phyloP scores from a whole-genome alignment of 2,888 invertebrate species.

The Luperina nickerlii region DNA sequence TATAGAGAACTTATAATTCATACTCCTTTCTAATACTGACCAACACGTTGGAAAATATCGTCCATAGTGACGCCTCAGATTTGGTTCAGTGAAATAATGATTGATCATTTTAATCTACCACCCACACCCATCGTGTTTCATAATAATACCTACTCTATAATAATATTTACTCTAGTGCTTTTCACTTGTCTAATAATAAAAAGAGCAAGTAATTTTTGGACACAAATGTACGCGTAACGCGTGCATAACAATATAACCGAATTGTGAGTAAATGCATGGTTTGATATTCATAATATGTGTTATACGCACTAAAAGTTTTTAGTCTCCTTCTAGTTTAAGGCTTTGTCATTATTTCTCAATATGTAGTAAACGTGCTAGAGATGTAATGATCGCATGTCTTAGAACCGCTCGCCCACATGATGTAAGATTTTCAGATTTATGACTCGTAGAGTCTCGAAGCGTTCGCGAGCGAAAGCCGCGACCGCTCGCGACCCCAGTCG shows the following conservation, averaged over 20 bases:
- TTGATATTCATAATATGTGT: slow-evolving; percentile 44
- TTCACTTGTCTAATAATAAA: neutral
- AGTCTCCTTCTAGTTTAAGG: slow-evolving; percentile 42
- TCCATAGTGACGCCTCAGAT: neutral
- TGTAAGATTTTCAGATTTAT: slow-evolving; percentile 86
- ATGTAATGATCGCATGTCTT: slow-evolving; percentile 59
- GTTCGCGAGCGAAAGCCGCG: slow-evolving; percentile 7
- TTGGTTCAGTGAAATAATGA: slow-evolving; percentile 7
- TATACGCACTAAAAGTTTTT: slow-evolving; percentile 42
- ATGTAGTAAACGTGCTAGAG: slow-evolving; percentile 32
- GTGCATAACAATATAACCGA: slow-evolving; percentile 23
- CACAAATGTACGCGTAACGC: slow-evolving; percentile 25
- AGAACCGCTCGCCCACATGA: slow-evolving; percentile 66
- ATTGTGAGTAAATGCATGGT: slow-evolving; percentile 56
- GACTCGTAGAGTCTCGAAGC: slow-evolving; percentile 5
- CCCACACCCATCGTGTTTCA: slow-evolving; percentile 1
- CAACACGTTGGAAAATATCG: slow-evolving; percentile 16
- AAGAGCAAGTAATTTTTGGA: neutral
- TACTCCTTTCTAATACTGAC: neutral
- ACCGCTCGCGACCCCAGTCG: slow-evolving; percentile 3
- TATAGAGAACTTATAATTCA: neutral
- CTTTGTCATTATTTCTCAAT: slow-evolving; percentile 37
- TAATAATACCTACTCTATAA: slow-evolving; percentile 1
- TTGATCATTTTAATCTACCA: neutral
- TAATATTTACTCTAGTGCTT: slow-evolving; percentile 12